These are phyloP conservation scores for Erebia ligea DNA, from an alignment of 2,888 invertebrate genomes.

Conservation along the genomic window DNA sequence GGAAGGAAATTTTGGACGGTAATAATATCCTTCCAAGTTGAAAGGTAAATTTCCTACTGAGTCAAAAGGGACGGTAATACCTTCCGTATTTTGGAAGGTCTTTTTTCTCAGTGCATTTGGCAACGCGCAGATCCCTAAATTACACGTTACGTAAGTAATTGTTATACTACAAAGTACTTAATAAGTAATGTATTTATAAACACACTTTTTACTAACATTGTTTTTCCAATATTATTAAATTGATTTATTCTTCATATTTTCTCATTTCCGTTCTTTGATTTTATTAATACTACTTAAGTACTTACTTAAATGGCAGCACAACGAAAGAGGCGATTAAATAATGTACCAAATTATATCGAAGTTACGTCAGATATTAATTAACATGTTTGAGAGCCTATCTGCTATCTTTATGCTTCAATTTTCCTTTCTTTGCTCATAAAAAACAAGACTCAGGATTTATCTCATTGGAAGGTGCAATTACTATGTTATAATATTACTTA, in stretches of 20 bases:
- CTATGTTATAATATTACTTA: not conserved
- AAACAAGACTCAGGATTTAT: not conserved
- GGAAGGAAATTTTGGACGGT: too few relatives aligned
- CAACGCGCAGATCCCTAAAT: slow-evolving; percentile 13
- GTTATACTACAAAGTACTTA: not conserved
- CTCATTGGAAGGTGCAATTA: not conserved
- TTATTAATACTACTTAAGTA: too few relatives aligned
- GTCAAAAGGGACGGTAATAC: too few relatives aligned
- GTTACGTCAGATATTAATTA: not conserved
- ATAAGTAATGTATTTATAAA: not conserved
- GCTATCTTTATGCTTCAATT: not conserved
- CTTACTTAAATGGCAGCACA: not conserved
- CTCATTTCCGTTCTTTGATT: not conserved
- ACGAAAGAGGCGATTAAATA: not conserved
- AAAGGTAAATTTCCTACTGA: too few relatives aligned
- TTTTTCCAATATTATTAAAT: not conserved
- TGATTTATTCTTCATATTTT: too few relatives aligned
- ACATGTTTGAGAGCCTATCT: not conserved
- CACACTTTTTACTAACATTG: not conserved
- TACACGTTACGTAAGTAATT: not conserved
- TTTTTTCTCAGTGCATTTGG: too few relatives aligned
- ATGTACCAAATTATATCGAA: not conserved
- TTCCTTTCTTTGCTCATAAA: not conserved
- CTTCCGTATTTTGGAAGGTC: too few relatives aligned
- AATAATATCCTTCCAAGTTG: too few relatives aligned